Evolutionary conservation across 2,888 invertebrate species (phyloP), one percentile per base, ranked within the genome.

Genomic region (Rhamnusium bicolor): DNA sequence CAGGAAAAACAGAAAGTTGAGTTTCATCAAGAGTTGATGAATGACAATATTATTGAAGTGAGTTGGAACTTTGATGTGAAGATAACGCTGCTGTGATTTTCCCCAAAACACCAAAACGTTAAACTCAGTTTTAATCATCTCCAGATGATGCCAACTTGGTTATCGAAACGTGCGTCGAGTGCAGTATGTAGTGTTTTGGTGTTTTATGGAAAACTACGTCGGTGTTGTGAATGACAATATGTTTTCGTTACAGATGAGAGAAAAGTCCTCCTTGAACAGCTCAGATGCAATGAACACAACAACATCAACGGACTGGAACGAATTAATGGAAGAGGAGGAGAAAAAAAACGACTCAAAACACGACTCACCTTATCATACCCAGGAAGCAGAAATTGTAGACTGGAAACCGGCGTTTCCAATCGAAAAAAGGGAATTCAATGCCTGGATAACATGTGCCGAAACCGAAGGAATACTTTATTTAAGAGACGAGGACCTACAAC

Each of bases 331-430:
- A 14, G 71, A 76, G 40, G 76, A 72, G 32, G 58, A 66, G 19
- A 27, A 32, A 24, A 12, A 18, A 1, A 2, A 14, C 16, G 32
- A 70, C 7, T 46, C 56, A 8, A 69, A 54, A 27, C 51, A 56
- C 2, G 66, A 62, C 56, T 93, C 29, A 93, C 92, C 1, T 84
- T 91, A 65, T 89, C 90, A 4, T 79, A 76, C 69, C 5, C 56
- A 56, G 16, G 76, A 75, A 49, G 70, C 72, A 0, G 76, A 71
- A 6, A 69, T 89, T 12, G 88, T 87, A 0, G 89, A 91, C 63
- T 95, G 95, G 95, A 81, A 91, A 60, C 90, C 91, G 2, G 85
- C 92, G 0, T 89, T 89, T 63, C 88, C 90, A 0, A 87, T 94
- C 40, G 82, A 80, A 0, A 86, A 88, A 62, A 85, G 85, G 0